Evolutionary conservation across 2,113 vertebrate species (phyloP).

Genomic region (Myiagra hebetior): DNA sequence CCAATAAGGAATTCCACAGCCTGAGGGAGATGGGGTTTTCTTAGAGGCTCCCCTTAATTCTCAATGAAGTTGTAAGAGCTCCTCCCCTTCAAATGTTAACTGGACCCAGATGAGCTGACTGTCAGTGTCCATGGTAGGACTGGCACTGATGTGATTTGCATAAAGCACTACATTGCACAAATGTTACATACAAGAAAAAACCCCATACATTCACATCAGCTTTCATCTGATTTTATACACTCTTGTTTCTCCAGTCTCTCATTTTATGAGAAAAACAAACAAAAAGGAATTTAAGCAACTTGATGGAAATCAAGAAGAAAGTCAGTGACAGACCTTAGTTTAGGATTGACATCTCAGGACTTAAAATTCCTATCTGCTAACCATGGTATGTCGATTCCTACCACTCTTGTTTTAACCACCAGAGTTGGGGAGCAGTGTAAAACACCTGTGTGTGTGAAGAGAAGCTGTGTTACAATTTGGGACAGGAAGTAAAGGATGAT

Average conservation of each 20-base stretch:
- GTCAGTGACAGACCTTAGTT: neutral
- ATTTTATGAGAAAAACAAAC: neutral
- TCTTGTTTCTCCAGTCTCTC: neutral
- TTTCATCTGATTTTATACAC: neutral
- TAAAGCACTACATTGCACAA: neutral
- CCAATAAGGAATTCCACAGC: neutral
- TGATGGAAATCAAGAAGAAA: neutral
- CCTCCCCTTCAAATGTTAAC: neutral
- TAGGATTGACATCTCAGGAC: neutral
- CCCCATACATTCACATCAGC: accelerated
- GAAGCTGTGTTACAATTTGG: neutral
- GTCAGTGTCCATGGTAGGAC: neutral
- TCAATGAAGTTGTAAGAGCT: neutral
- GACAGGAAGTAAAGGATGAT: neutral
- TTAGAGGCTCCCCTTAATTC: neutral
- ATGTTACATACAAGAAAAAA: neutral
- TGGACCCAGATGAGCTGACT: neutral
- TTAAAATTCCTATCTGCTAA: neutral
- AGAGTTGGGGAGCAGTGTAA: accelerated
- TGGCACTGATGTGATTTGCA: neutral
- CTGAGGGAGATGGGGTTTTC: neutral
- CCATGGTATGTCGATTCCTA: neutral
- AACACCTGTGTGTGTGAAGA: neutral
- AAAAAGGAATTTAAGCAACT: neutral
- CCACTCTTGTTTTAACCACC: neutral